Evolutionary conservation across 2,888 invertebrate genomes (phyloP).

Genomic region (Cryptosula pallasiana): DNA sequence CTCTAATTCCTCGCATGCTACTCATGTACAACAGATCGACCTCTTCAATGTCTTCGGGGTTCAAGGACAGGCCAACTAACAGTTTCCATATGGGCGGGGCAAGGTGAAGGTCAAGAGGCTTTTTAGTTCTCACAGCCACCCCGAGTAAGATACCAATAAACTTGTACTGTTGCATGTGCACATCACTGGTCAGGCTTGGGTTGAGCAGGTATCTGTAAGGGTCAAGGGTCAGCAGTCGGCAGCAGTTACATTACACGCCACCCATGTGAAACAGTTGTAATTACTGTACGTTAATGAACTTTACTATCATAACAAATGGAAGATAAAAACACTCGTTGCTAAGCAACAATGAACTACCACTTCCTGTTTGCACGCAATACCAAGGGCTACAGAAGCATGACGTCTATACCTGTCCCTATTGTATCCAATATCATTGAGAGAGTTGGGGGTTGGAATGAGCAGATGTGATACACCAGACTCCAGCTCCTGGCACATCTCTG

Average conservation of each 20-base stretch:
- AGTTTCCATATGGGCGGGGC: conserved; percentile 63
- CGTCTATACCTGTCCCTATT: conserved; percentile 61
- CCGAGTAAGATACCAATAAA: conserved; percentile 64
- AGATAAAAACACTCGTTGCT: no score
- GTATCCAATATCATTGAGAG: conserved; percentile 61
- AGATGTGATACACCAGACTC: conserved; percentile 60
- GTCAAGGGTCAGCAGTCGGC: no score
- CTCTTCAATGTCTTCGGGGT: conserved; percentile 63
- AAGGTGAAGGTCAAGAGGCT: conserved; percentile 62
- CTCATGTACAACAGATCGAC: conserved; percentile 60
- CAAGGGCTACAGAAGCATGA: no score
- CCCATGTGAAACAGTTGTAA: no score
- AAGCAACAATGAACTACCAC: no score
- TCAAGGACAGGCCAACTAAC: conserved; percentile 60
- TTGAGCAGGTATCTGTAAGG: conserved; percentile 59
- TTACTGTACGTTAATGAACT: no score
- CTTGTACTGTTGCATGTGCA: conserved; percentile 61
- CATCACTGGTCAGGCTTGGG: conserved; percentile 58
- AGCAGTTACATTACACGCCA: no score
- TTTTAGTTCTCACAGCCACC: conserved; percentile 64
- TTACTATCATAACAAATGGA: no score
- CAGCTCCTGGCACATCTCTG: conserved; percentile 64
- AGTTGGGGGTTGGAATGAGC: conserved; percentile 63
- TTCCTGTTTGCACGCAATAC: no score
- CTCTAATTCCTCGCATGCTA: conserved; percentile 60